These are phyloP conservation scores for Parochlus steinenii DNA, from an alignment of 2,888 invertebrate genomes.

Conservation along the genomic window DNA sequence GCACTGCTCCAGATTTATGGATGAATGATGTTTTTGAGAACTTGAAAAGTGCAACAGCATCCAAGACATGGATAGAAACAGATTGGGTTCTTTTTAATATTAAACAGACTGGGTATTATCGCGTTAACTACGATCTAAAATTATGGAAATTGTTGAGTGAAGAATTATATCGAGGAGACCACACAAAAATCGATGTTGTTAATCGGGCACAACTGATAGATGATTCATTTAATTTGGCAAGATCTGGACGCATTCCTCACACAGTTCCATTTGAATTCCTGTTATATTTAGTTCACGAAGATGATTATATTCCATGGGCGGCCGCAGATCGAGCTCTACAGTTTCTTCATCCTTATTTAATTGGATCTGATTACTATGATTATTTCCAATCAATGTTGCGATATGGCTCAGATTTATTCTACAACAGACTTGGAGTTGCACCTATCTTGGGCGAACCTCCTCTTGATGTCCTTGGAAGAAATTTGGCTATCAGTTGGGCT, in stretches of 20 bases:
- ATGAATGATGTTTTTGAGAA: not conserved
- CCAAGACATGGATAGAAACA: not conserved
- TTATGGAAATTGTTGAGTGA: not conserved
- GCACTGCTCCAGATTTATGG: not conserved
- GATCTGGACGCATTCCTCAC: not conserved
- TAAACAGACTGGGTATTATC: conserved; percentile 2
- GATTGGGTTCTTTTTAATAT: not conserved
- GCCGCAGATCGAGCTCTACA: conserved; percentile 27
- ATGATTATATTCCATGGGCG: not conserved
- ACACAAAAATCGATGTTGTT: not conserved
- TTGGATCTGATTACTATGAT: not conserved
- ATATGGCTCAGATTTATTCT: not conserved
- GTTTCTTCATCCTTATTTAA: conserved; percentile 27
- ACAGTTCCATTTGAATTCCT: not conserved
- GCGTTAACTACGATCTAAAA: not conserved
- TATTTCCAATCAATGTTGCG: conserved; percentile 1
- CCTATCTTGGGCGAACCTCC: not conserved
- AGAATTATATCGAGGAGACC: conserved; percentile 15
- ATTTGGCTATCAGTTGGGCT: conserved; percentile 2
- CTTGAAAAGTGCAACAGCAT: not conserved
- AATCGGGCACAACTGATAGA: not conserved
- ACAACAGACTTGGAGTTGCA: conserved; percentile 1
- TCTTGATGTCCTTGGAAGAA: conserved; percentile 4
- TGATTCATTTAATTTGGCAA: not conserved
- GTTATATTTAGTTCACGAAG: not conserved